Evolutionary conservation across 2,888 invertebrate genomes (phyloP), one percentile per base, ranked within the genome.

Genomic region (Flabesymbios commensalis): DNA sequence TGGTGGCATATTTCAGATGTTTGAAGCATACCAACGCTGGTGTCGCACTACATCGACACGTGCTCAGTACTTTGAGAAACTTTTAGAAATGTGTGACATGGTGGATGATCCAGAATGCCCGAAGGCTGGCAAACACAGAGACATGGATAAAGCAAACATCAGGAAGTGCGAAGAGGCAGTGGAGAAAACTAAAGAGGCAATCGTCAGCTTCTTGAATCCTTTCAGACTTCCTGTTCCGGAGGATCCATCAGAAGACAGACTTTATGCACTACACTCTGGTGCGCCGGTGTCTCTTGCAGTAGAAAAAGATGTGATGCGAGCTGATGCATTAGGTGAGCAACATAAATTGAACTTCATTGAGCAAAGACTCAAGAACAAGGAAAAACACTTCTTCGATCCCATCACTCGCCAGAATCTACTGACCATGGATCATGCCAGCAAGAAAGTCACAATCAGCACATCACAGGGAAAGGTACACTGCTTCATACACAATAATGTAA

Each of bases 201-300:
- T 65, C 24, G 33, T 32, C n/a, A 63, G 43, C 45, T 66, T 66
- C 55, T 57, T 49, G 14, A 61, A 66, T 47, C 61, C 60, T 3
- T 66, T 66, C 61, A 39, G 49, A 32, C 41, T 55, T n/a, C 36
- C 7, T 2, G 51, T 63, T 33, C 29, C 45, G 32, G 54, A 63
- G 19, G n/a, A n/a, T n/a, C n/a, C n/a, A n/a, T n/a, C n/a, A n/a
- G n/a, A n/a, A n/a, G n/a, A n/a, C n/a, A 45, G 49, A 39, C 55
- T 63, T n/a, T 63, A 53, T 57, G 59, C 59, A n/a, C 22, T 65
- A 33, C 39, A 59, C 24, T 65, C 63, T 28, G 59, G 63, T 36
- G 63, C 59, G 19, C 59, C 63, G 10, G 54, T 42, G 7, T 43
- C 59, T 14, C 24, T 4, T 4, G 51, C 49, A 24, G 60, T 49